Evolutionary conservation across 92 coral and sea anemone species (phyloP), one percentile per base, ranked within the genome.

Genomic region (Hydrozoanthus gracilis): DNA sequence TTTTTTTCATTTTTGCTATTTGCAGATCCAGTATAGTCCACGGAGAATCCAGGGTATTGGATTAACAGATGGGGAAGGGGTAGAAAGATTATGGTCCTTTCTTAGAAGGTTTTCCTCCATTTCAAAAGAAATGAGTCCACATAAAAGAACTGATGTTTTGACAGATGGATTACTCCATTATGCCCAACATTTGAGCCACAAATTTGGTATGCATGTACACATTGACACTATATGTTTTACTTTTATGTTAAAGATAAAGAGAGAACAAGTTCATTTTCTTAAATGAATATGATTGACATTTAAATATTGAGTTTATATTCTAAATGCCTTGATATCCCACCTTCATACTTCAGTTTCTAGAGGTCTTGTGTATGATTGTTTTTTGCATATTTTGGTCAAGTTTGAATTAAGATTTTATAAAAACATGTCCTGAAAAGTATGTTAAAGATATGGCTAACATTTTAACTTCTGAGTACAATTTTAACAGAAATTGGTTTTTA

Each of bases 11-110:
- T 56, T 10, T 27, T 17, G 10, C 27, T 73, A 50, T 48, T 15
- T 77, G 8, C 84, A 89, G 96, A 65, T 93, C 39, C 82, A 82
- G 79, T 91, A 60, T 67, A 82, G 89, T 87, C 96, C 96, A 13
- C 66, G 96, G 56, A 50, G 96, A 49, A 82, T 70, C 6, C 27
- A 77, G 35, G 91, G 86, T 18, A 75, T 86, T 93, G 92, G 94
- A 4, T 71, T 91, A 7, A 93, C 92, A 44, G 94, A 93, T 86
- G 94, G 96, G 13, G 94, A 93, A 74, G 92, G 94, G 45, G 82
- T 75, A 7, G 96, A 93, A 61, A 73, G 93, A 51, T 67, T 93
- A 4, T 93, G 96, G 96, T 74, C 96, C 3, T 93, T 86, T 67
- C 71, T 91, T 4, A 73, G 94, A 44, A 87, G 82, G 35, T 93